phyloP scores from a whole-genome alignment of 2,888 invertebrate genomes.

The Andrena fulva region DNA sequence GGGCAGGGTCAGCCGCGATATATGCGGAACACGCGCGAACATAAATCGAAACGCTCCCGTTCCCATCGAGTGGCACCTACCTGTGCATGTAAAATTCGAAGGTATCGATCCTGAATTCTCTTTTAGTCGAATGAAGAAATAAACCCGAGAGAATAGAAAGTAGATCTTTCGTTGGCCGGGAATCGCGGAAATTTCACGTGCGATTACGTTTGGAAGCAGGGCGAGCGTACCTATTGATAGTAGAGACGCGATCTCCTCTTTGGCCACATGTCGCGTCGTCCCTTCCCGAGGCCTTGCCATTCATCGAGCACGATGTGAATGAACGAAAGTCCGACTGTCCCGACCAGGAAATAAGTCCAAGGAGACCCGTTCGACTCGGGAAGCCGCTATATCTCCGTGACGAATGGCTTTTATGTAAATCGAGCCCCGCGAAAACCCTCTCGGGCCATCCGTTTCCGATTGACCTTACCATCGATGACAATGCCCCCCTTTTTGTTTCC shows the following conservation, averaged over 20 bases:
- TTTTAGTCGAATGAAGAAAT: no score
- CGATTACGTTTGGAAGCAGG: no score
- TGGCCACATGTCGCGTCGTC: neutral
- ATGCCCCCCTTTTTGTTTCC: neutral
- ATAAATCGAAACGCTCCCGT: no score
- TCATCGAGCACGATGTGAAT: slow-evolving; percentile 61
- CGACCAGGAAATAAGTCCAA: slow-evolving; percentile 65
- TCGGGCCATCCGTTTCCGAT: slow-evolving; percentile 61
- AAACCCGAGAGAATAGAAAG: no score
- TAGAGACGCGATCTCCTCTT: slow-evolving; percentile 14
- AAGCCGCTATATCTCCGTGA: slow-evolving; percentile 58
- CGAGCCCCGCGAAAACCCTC: slow-evolving; percentile 10
- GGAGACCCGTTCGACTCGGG: slow-evolving; percentile 51
- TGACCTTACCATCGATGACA: slow-evolving; percentile 40
- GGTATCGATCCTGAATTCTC: no score
- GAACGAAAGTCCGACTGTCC: slow-evolving; percentile 53
- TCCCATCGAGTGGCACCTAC: no score
- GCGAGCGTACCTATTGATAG: neutral
- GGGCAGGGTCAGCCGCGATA: no score
- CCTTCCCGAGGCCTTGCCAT: slow-evolving; percentile 56
- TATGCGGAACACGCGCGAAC: no score
- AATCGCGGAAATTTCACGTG: no score
- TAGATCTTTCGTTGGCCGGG: no score
- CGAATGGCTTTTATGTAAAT: slow-evolving; percentile 65
- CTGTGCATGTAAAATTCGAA: no score